These are phyloP conservation scores for Sebastes iracundus DNA, from an alignment of 2,797 vertebrate genomes.

Conservation along the genomic window DNA sequence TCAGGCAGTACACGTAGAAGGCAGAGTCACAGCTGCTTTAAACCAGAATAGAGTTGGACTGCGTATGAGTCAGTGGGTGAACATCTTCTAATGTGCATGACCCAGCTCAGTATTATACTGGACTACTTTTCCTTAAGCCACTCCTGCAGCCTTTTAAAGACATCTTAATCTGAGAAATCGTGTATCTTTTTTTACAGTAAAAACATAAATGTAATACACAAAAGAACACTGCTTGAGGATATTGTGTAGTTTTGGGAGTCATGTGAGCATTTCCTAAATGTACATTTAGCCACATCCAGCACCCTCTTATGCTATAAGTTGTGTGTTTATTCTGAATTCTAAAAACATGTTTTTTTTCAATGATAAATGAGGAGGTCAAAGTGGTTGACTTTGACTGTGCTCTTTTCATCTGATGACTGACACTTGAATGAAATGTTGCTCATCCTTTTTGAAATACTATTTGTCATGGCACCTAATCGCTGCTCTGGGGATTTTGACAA, in stretches of 20 bases:
- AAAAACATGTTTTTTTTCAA: not conserved
- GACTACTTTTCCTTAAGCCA: not conserved
- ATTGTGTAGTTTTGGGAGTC: not conserved
- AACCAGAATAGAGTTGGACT: conserved; percentile 6
- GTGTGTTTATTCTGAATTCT: not conserved
- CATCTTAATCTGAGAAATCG: not conserved
- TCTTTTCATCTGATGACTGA: conserved; percentile 7
- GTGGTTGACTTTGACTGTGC: not conserved
- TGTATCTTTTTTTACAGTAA: not conserved
- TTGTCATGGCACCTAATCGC: not conserved
- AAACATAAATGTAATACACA: not conserved
- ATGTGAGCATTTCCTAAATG: not conserved
- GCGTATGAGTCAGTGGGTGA: conserved; percentile 2
- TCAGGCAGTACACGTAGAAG: conserved; percentile 5
- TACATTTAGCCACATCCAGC: not conserved
- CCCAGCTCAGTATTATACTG: not conserved
- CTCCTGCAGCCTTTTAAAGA: not conserved
- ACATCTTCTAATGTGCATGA: conserved; percentile 3
- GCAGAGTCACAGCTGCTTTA: not conserved
- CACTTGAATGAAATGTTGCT: conserved; percentile 15
- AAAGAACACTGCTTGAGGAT: not conserved
- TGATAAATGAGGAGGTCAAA: not conserved
- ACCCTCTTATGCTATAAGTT: not conserved
- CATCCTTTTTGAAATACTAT: conserved; percentile 1
- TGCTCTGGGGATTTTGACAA: conserved; percentile 14